Evolutionary conservation across 2,888 invertebrate genomes (phyloP).

Genomic region (Leucozona laternaria): DNA sequence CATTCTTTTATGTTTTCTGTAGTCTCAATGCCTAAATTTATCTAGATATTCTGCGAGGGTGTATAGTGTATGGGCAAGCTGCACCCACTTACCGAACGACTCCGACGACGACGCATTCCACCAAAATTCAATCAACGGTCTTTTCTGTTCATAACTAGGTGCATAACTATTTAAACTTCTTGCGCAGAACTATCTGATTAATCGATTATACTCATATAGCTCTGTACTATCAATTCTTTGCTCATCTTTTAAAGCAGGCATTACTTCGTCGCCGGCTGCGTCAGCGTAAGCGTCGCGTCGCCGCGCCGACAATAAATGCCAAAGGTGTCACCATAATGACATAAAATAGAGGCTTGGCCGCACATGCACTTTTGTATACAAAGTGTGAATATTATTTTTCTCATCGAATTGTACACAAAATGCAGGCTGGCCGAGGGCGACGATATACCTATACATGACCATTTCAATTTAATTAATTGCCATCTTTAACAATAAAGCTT

Average conservation of each 20-base stretch:
- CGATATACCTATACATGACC: background rate
- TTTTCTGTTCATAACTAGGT: background rate
- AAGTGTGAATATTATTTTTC: constrained; percentile 11
- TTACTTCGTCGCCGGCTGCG: background rate
- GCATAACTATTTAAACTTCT: background rate
- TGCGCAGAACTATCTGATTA: constrained; percentile 34
- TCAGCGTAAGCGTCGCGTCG: too few relatives aligned
- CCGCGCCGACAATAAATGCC: constrained; percentile 17
- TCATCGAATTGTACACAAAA: background rate
- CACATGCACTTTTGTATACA: constrained; percentile 9
- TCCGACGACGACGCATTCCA: constrained; percentile 37
- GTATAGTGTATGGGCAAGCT: constrained; percentile 4
- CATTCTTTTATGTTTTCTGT: constrained; percentile 21
- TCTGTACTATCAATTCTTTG: constrained; percentile 17
- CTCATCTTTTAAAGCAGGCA: constrained; percentile 37
- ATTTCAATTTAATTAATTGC: constrained; percentile 41
- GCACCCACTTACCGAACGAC: constrained; percentile 46
- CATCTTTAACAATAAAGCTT: constrained; percentile 40
- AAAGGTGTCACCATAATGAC: constrained; percentile 52
- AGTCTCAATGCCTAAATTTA: constrained; percentile 20
- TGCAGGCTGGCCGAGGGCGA: constrained; percentile 10
- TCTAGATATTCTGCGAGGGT: constrained; percentile 20
- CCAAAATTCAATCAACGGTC: constrained; percentile 13
- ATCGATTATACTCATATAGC: constrained; percentile 4
- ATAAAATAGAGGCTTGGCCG: constrained; percentile 57